These are phyloP conservation scores for Heterodera filipjevi DNA, from an alignment of 2,888 invertebrate species.

Conservation along the genomic window DNA sequence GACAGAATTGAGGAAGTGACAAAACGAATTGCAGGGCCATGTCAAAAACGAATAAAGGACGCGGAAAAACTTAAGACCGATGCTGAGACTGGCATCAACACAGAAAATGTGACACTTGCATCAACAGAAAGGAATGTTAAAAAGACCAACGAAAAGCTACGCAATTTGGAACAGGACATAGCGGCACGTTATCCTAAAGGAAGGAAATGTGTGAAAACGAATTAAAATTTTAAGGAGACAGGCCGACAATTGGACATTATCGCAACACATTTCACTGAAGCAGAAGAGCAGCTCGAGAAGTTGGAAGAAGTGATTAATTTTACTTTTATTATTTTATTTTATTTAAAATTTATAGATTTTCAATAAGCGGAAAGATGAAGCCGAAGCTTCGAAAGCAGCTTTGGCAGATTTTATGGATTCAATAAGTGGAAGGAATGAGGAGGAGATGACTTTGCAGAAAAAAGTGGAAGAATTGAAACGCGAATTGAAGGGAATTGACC, in stretches of 20 bases:
- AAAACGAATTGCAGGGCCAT: conserved; percentile 32
- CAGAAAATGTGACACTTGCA: conserved; percentile 55
- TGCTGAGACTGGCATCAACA: conserved; percentile 59
- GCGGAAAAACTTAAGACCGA: conserved; percentile 70
- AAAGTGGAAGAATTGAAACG: conserved; percentile 67
- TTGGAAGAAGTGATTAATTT: conserved; percentile 1
- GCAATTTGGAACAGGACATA: conserved; percentile 77
- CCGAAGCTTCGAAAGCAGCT: conserved; percentile 64
- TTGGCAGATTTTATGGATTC: conserved; percentile 73
- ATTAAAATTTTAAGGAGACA: neutral
- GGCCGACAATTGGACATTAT: neutral
- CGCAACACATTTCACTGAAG: neutral
- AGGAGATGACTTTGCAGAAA: conserved; percentile 68
- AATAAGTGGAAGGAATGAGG: conserved; percentile 31
- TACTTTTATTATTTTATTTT: no score
- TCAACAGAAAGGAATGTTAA: conserved; percentile 67
- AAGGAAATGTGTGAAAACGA: neutral
- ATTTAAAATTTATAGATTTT: conserved; percentile 6
- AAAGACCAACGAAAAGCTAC: conserved; percentile 78
- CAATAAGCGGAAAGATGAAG: conserved; percentile 55
- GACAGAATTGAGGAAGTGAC: conserved; percentile 26
- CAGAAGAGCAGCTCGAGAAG: neutral
- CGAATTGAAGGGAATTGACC: conserved; percentile 21
- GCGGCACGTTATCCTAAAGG: neutral
- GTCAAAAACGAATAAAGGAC: conserved; percentile 21